Evolutionary conservation across 92 coral and sea anemone species (phyloP).

Genomic region (Desmophyllum pertusum): DNA sequence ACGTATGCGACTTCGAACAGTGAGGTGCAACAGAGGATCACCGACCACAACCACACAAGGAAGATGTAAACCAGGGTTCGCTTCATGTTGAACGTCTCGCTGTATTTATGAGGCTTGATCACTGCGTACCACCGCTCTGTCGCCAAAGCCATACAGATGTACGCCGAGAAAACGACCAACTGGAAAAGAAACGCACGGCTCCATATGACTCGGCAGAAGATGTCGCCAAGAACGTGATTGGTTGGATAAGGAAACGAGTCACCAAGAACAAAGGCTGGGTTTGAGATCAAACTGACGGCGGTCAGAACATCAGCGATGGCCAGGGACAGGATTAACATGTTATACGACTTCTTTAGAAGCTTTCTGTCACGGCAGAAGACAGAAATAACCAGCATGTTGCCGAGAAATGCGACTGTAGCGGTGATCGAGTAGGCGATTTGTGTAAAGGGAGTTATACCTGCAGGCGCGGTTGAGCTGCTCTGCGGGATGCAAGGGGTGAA

Average conservation of each 20-base stretch:
- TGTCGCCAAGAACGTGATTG: conserved; percentile 43
- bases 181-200: conserved; percentile 73
- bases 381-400: conserved; percentile 31
- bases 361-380: conserved; percentile 10
- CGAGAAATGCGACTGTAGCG: conserved; percentile 34
- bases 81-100: conserved; percentile 44
- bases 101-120: conserved; percentile 75
- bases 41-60: conserved; percentile 65
- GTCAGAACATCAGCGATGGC: conserved; percentile 39
- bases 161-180: conserved; percentile 70
- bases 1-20: conserved; percentile 26
- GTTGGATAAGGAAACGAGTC: conserved; percentile 40
- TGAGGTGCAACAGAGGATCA: background rate
- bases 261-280: conserved; percentile 39
- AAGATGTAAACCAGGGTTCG: conserved; percentile 59
- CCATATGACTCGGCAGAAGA: conserved; percentile 76
- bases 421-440: conserved; percentile 27
- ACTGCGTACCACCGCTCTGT: conserved; percentile 93
- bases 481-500: background rate
- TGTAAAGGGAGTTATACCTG: conserved; percentile 26
- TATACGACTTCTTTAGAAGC: conserved; percentile 37
- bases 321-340: conserved; percentile 28
- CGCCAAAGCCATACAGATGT: conserved; percentile 78
- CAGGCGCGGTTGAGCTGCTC: background rate
- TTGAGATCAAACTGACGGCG: conserved; percentile 14